Evolutionary conservation across 2,113 vertebrate genomes (phyloP).

Genomic region (Perognathus longimembris): DNA sequence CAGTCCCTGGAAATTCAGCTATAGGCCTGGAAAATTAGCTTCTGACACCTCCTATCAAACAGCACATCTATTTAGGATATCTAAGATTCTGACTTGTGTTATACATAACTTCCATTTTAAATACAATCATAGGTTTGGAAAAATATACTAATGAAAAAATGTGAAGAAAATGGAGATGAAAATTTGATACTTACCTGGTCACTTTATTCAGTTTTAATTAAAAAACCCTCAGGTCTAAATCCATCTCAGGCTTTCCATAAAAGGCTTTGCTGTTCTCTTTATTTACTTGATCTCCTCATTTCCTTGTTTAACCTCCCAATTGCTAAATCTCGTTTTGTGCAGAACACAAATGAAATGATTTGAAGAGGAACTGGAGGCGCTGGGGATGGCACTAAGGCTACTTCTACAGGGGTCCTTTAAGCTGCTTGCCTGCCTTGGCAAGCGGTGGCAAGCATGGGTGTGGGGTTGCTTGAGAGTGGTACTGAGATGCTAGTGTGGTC

Average conservation of each 20-base stretch:
- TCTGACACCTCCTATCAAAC: conserved; percentile 13
- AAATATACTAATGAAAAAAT: neutral
- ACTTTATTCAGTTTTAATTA: conserved; percentile 23
- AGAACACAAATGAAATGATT: neutral
- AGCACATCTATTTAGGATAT: neutral
- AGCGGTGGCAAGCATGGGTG: fast-evolving
- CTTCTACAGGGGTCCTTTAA: neutral
- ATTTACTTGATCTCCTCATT: neutral
- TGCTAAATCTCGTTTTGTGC: neutral
- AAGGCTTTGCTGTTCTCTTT: neutral
- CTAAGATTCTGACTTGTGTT: neutral
- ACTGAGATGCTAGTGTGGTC: neutral
- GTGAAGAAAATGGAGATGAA: no score
- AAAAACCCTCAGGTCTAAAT: neutral
- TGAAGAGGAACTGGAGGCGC: neutral
- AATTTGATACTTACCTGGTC: neutral
- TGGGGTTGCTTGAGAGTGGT: no score
- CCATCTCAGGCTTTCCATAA: neutral
- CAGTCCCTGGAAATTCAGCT: neutral
- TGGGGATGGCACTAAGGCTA: neutral
- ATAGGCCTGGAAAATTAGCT: neutral
- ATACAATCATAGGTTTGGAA: neutral
- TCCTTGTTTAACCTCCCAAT: neutral
- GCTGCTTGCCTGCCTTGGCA: neutral
- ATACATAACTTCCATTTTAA: neutral